Conservation (phyloP, 1,140 invertebrate genomes). For the Ridgeia piscesae region DNA sequence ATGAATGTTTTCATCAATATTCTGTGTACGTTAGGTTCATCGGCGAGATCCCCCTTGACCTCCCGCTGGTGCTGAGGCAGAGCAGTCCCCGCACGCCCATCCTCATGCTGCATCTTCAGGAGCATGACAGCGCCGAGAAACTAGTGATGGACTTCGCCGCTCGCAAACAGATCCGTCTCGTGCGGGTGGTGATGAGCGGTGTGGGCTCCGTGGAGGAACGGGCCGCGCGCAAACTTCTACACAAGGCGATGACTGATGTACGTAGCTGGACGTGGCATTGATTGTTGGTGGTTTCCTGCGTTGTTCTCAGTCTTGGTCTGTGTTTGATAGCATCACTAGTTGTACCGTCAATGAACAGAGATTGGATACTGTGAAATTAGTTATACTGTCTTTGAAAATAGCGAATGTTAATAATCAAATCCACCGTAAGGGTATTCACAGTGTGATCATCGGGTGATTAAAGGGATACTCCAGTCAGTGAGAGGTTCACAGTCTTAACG, state of each 20-base stretch:
- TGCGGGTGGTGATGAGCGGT: slow-evolving; percentile 45
- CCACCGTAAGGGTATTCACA: background rate
- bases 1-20: background rate
- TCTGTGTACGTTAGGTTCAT: slow-evolving; percentile 18
- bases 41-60: slow-evolving; percentile 33
- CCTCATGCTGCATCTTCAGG: slow-evolving; percentile 46
- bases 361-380: background rate
- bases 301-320: background rate
- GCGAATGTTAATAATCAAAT: background rate
- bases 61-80: slow-evolving; percentile 44
- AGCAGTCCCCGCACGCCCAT: slow-evolving; percentile 48
- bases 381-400: background rate
- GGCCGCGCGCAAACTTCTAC: slow-evolving; percentile 45
- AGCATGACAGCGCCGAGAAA: slow-evolving; percentile 45
- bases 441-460: background rate
- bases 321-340: background rate
- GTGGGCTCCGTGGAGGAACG: slow-evolving; percentile 42
- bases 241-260: slow-evolving; percentile 50
- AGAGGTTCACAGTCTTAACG: too few relatives aligned
- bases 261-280: slow-evolving; percentile 4
- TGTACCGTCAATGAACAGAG: background rate
- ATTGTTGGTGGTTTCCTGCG: background rate
- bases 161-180: slow-evolving; percentile 41
- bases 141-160: slow-evolving; percentile 50
- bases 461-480: too few relatives aligned